Evolutionary conservation across 2,888 invertebrate genomes (phyloP).

Genomic region (Leptura quadrifasciata): DNA sequence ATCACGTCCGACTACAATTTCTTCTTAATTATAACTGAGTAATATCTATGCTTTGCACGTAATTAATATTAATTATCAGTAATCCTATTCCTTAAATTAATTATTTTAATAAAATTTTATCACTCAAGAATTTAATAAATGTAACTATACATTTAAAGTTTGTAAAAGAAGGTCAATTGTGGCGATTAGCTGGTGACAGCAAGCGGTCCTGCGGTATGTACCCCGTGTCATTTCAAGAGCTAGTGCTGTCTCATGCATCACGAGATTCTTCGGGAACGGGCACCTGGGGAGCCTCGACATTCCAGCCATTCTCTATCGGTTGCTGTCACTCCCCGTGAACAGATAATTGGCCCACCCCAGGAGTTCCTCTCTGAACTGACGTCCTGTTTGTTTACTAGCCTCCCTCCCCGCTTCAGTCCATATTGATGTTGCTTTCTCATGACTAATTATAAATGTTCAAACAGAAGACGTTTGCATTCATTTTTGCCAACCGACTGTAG

Average conservation of each 20-base stretch:
- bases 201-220: conserved; percentile 48
- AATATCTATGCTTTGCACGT: too few species aligned
- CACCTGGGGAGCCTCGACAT: conserved; percentile 70
- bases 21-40: too few species aligned
- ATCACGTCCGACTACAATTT: too few species aligned
- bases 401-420: conserved; percentile 29
- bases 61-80: too few species aligned
- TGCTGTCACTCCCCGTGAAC: conserved; percentile 74
- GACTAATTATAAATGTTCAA: conserved; percentile 52
- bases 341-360: conserved; percentile 76
- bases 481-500: conserved; percentile 53
- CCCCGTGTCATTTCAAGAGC: conserved; percentile 64
- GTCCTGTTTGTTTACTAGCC: conserved; percentile 71
- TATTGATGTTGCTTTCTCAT: conserved; percentile 52
- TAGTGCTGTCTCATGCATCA: conserved; percentile 68
- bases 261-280: conserved; percentile 58
- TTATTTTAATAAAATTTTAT: too few species aligned
- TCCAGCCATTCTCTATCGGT: conserved; percentile 69
- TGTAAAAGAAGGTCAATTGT: conserved; percentile 42
- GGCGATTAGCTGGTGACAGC: conserved; percentile 53
- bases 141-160: too few species aligned
- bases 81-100: too few species aligned
- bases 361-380: conserved; percentile 69
- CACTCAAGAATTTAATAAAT: too few species aligned
- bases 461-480: conserved; percentile 55